Evolutionary conservation across 1,140 invertebrate genomes (phyloP).

Genomic region (Achroia grisella): DNA sequence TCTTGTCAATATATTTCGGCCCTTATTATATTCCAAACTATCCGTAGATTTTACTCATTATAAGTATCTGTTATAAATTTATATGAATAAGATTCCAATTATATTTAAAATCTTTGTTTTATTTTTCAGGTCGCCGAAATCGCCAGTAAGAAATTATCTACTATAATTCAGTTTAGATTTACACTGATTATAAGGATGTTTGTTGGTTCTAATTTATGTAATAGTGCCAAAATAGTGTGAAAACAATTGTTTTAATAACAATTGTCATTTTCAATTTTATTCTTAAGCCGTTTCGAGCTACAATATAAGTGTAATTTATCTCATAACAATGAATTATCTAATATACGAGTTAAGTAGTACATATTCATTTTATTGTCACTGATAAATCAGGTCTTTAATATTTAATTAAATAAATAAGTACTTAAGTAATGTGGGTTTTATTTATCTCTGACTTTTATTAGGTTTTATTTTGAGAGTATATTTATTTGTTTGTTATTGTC

Average conservation of each 20-base stretch:
- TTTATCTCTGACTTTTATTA: neutral
- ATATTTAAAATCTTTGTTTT: no score
- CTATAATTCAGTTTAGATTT: conserved; percentile 27
- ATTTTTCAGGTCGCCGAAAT: conserved; percentile 60
- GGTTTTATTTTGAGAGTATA: no score
- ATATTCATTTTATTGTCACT: conserved; percentile 44
- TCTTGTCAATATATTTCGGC: no score
- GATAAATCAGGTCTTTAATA: conserved; percentile 51
- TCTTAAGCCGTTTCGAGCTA: conserved; percentile 29
- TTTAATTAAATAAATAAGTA: conserved; percentile 55
- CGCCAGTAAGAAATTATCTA: conserved; percentile 48
- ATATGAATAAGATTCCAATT: no score
- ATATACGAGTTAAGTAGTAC: conserved; percentile 28
- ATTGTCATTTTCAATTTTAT: conserved; percentile 27
- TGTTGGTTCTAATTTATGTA: conserved; percentile 49
- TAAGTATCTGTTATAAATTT: no score
- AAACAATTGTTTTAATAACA: conserved; percentile 11
- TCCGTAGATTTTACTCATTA: no score
- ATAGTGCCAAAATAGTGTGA: conserved; percentile 58
- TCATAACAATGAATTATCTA: conserved; percentile 31
- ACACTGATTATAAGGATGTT: conserved; percentile 34
- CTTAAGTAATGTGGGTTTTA: conserved; percentile 26
- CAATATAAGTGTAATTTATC: conserved; percentile 40
- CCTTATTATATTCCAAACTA: no score
- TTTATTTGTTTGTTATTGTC: no score